Evolutionary conservation across 2,888 invertebrate genomes (phyloP).

Genomic region (Caenorhabditis parvicauda): DNA sequence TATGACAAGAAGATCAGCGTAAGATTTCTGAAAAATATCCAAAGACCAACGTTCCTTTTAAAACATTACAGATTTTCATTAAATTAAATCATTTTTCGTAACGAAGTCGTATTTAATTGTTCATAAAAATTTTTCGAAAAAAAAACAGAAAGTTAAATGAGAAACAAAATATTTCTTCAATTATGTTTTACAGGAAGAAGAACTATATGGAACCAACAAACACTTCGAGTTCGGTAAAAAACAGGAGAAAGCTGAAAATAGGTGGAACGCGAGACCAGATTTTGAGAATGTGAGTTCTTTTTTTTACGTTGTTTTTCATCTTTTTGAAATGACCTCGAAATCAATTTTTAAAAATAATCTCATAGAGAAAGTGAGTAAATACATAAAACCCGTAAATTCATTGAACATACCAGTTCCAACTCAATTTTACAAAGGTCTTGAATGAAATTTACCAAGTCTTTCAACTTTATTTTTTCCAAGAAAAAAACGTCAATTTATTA

Average conservation of each 20-base stretch:
- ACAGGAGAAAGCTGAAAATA: constrained; percentile 39
- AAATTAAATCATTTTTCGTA: too few relatives aligned
- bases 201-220: constrained; percentile 56
- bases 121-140: too few relatives aligned
- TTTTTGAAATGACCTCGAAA: neutral
- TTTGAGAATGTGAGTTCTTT: constrained; percentile 51
- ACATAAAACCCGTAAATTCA: too few relatives aligned
- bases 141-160: too few relatives aligned
- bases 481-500: neutral
- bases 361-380: too few relatives aligned
- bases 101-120: too few relatives aligned
- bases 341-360: neutral
- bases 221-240: constrained; percentile 61
- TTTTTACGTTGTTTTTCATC: neutral
- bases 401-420: too few relatives aligned
- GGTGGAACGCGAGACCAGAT: constrained; percentile 56
- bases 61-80: too few relatives aligned
- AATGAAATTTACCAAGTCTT: too few relatives aligned
- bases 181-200: constrained; percentile 38
- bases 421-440: too few relatives aligned
- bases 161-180: neutral
- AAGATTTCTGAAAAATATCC: neutral
- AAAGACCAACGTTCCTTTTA: neutral
- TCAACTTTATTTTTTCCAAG: too few relatives aligned
- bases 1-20: constrained; percentile 29